Percentiles rank a stretch among this genome's conserved stretches.
phyloP scores from a whole-genome alignment of 2,113 vertebrate species.

The Thalassoma bifasciatum region DNA sequence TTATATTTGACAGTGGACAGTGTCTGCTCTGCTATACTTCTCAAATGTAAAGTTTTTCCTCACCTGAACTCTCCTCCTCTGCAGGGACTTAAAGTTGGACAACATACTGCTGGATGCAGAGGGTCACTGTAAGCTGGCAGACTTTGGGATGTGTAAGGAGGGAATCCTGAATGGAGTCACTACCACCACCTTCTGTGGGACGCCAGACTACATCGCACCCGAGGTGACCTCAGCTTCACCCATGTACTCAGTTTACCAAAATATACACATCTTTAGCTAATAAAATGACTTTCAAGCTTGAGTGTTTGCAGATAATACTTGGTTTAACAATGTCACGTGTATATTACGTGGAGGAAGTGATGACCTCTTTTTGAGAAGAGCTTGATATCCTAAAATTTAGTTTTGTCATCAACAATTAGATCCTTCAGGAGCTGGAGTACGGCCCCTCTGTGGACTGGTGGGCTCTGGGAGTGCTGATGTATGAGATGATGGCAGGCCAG shows the following conservation, averaged over 20 bases:
- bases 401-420: constrained; percentile 77
- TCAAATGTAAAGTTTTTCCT: background rate
- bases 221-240: constrained; percentile 84
- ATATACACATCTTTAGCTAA: background rate
- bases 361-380: background rate
- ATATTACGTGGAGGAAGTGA: no score
- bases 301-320: constrained; percentile 24
- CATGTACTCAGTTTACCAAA: background rate
- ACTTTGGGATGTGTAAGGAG: constrained; percentile 99
- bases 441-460: constrained; percentile 96
- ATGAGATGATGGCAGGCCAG: constrained; percentile 97
- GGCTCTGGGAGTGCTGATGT: constrained; percentile 97
- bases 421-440: constrained; percentile 93
- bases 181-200: constrained; percentile 97
- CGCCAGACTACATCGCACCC: constrained; percentile 96
- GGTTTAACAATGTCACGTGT: background rate
- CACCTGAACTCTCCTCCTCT: background rate
- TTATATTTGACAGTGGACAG: no score
- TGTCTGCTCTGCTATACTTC: background rate
- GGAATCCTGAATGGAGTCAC: constrained; percentile 94
- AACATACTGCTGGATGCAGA: constrained; percentile 97
- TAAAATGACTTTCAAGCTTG: background rate
- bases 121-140: constrained; percentile 97
- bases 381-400: background rate
- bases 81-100: constrained; percentile 98